These are phyloP conservation scores for Galleria mellonella DNA, from an alignment of 1,140 invertebrate genomes.

Conservation along the genomic window DNA sequence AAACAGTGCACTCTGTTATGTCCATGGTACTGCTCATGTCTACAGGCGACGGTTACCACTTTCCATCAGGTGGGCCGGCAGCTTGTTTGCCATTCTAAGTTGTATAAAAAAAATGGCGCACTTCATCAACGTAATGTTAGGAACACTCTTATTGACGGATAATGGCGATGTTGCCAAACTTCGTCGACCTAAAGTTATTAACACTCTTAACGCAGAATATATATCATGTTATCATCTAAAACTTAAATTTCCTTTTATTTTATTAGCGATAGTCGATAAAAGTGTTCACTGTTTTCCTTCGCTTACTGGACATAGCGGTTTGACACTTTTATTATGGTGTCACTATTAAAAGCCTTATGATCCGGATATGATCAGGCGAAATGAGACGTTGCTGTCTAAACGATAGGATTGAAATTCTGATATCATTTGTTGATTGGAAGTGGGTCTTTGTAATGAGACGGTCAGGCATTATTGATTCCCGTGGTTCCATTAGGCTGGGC, in stretches of 20 bases:
- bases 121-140: too few species aligned
- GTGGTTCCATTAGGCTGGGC: conserved; percentile 45
- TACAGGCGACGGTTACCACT: too few species aligned
- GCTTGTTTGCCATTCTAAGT: too few species aligned
- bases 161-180: too few species aligned
- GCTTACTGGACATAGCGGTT: conserved; percentile 33
- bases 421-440: conserved; percentile 38
- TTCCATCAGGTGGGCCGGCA: too few species aligned
- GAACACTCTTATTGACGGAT: too few species aligned
- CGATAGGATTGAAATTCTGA: conserved; percentile 15
- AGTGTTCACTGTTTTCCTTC: conserved; percentile 40
- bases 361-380: conserved; percentile 5
- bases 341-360: conserved; percentile 38
- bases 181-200: too few species aligned
- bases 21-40: too few species aligned
- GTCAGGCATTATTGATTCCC: conserved; percentile 65
- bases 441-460: conserved; percentile 50
- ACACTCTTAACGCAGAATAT: not conserved
- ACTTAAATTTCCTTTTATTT: conserved; percentile 29
- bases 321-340: conserved; percentile 58
- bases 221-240: conserved; percentile 18
- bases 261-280: conserved; percentile 44
- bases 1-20: too few species aligned
- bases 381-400: conserved; percentile 12
- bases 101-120: too few species aligned